Conservation (phyloP, 1,140 invertebrate genomes). For the roundworm (Caenorhabditis elegans) region DNA sequence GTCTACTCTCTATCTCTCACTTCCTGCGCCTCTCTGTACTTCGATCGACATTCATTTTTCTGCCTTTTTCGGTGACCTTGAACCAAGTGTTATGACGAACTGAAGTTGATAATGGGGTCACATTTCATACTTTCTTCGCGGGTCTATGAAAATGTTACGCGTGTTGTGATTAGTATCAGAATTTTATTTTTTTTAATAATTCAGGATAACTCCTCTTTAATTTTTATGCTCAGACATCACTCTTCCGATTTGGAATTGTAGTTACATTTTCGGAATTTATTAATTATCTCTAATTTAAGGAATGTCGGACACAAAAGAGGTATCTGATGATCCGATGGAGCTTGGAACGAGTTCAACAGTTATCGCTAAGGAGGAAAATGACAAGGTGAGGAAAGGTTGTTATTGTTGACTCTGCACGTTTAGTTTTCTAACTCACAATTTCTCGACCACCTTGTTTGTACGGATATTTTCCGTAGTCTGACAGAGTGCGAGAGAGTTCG, state of each 20-base stretch:
- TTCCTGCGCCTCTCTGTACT: neutral
- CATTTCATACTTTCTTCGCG: neutral
- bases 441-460: neutral
- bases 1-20: neutral
- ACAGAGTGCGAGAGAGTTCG: too few relatives aligned
- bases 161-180: too few relatives aligned
- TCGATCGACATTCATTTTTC: neutral
- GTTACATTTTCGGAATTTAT: too few relatives aligned
- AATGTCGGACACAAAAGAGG: slow-evolving; percentile 15
- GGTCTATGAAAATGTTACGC: neutral
- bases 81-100: neutral
- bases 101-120: neutral
- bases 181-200: too few relatives aligned
- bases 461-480: neutral
- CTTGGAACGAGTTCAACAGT: neutral
- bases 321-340: neutral
- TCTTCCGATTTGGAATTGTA: too few relatives aligned
- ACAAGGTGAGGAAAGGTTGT: slow-evolving; percentile 9
- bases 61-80: neutral
- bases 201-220: too few relatives aligned
- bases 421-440: neutral
- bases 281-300: neutral
- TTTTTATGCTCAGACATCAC: too few relatives aligned
- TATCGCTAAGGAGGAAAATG: neutral
- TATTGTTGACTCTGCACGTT: neutral